Evolutionary conservation across 2,797 vertebrate genomes (phyloP).

Genomic region (Moxostoma hubbsi): DNA sequence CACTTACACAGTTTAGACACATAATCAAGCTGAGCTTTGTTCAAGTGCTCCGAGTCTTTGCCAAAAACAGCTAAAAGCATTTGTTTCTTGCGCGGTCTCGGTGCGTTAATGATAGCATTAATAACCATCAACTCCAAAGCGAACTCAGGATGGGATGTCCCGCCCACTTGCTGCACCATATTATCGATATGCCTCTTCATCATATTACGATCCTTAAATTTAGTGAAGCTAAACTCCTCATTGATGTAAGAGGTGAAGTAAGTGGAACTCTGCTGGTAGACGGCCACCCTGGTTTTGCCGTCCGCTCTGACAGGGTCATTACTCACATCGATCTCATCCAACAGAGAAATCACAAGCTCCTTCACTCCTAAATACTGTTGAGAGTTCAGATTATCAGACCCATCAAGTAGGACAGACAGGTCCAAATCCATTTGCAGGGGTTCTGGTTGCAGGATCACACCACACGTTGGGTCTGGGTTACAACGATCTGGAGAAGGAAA

Average conservation of each 20-base stretch:
- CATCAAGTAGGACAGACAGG: constrained; percentile 81
- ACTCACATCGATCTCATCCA: constrained; percentile 79
- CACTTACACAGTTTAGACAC: constrained; percentile 81
- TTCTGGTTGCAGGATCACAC: constrained; percentile 37
- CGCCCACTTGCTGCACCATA: constrained; percentile 70
- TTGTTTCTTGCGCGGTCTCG: constrained; percentile 66
- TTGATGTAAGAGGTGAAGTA: constrained; percentile 63
- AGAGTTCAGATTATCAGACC: constrained; percentile 74
- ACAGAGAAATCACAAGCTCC: constrained; percentile 76
- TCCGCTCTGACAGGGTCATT: constrained; percentile 58
- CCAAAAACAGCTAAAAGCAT: constrained; percentile 78
- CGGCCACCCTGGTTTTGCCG: constrained; percentile 72
- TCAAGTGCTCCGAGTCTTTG: constrained; percentile 73
- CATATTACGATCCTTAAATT: constrained; percentile 55
- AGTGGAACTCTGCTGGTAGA: constrained; percentile 76
- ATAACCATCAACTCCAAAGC: constrained; percentile 79
- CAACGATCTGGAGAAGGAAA: constrained; percentile 79
- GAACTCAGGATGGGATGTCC: constrained; percentile 71
- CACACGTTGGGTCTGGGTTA: constrained; percentile 63
- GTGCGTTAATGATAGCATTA: constrained; percentile 72
- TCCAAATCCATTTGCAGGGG: constrained; percentile 79
- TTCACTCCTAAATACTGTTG: constrained; percentile 74
- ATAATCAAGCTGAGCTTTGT: constrained; percentile 73
- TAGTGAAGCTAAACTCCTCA: constrained; percentile 77
- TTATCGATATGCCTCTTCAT: constrained; percentile 77